Conservation (phyloP, 2,113 vertebrate species). For the Hystrix brachyura region DNA sequence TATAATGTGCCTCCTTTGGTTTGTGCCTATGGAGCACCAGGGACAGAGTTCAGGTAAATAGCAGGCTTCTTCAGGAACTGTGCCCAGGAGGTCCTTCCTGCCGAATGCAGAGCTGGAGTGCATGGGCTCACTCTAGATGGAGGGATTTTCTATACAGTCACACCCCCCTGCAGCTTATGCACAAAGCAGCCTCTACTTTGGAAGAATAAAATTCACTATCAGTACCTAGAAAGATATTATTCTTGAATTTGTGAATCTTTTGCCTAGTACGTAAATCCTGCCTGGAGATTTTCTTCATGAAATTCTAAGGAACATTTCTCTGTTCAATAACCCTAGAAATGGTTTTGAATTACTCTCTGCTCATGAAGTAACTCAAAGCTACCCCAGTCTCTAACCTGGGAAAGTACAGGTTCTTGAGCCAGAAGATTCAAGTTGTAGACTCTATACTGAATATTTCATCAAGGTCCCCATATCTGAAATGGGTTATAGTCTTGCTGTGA, state of each 20-base stretch:
- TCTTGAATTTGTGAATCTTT: background rate
- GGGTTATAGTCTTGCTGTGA: background rate
- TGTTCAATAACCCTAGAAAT: conserved; percentile 37
- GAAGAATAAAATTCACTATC: background rate
- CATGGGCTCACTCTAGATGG: no score
- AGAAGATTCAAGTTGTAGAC: background rate
- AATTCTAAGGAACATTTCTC: conserved; percentile 43
- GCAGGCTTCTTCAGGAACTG: background rate
- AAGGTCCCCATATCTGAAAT: background rate
- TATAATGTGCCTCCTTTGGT: accelerated
- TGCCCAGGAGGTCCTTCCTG: accelerated
- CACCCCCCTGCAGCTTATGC: background rate
- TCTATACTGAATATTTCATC: background rate
- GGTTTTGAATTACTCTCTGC: conserved; percentile 41
- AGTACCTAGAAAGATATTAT: background rate
- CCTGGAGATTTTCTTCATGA: conserved; percentile 44
- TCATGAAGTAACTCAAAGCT: conserved; percentile 22
- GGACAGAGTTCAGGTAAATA: background rate
- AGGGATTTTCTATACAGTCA: background rate
- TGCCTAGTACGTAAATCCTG: conserved; percentile 6
- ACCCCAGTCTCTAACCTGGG: background rate
- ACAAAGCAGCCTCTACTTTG: background rate
- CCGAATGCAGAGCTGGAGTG: background rate
- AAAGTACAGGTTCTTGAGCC: background rate
- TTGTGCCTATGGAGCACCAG: background rate